Conservation (phyloP, 2,113 vertebrate species). For the Ptilorrhoa leucosticta region DNA sequence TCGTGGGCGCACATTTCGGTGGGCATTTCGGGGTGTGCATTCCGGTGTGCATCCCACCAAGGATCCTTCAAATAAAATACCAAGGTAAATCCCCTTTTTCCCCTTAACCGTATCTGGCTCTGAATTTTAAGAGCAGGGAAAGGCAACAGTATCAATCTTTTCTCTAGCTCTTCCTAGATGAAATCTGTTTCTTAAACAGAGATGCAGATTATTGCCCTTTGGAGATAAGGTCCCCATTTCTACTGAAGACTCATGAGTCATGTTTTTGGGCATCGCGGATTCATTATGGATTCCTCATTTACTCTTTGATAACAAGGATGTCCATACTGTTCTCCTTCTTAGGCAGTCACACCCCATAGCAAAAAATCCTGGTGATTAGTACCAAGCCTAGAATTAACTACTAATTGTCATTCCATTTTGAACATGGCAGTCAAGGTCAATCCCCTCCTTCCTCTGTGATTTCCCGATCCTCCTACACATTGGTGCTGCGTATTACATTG, state of each 20-base stretch:
- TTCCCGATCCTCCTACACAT: rapidly evolving
- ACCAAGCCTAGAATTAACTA: background rate
- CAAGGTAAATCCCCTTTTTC: too few relatives aligned
- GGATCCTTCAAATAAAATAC: too few relatives aligned
- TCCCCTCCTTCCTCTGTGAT: background rate
- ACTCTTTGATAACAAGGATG: background rate
- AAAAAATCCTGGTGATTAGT: background rate
- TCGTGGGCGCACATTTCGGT: too few relatives aligned
- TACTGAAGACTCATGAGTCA: background rate
- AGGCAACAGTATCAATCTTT: background rate
- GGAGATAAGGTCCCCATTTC: background rate
- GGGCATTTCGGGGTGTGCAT: too few relatives aligned
- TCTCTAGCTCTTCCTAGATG: background rate
- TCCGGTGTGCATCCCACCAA: too few relatives aligned
- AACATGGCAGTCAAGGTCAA: background rate
- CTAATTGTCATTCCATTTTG: background rate
- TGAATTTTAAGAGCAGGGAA: too few relatives aligned
- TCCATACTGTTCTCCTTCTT: background rate
- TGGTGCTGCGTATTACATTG: background rate
- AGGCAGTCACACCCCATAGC: background rate
- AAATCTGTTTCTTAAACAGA: background rate
- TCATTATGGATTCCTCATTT: background rate
- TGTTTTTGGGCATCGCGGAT: background rate
- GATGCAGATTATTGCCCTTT: background rate
- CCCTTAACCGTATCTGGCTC: too few relatives aligned